Evolutionary conservation across 2,888 invertebrate species (phyloP).

Genomic region (Physocephala rufipes): DNA sequence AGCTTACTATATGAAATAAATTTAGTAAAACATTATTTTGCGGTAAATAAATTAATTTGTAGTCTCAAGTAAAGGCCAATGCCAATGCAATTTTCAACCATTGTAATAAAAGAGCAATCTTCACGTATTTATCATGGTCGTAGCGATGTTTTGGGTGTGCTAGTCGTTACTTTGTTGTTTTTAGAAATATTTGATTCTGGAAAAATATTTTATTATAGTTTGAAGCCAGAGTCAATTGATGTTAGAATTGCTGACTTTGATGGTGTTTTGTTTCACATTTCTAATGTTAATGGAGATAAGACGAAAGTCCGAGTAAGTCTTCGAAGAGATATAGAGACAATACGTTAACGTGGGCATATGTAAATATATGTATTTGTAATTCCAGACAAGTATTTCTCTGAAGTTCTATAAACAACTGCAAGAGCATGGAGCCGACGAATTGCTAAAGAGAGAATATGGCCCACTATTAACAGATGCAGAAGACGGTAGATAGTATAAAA

Average conservation of each 20-base stretch:
- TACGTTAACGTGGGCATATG: background rate
- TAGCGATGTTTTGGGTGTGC: no score
- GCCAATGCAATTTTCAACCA: no score
- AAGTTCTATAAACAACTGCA: constrained; percentile 99
- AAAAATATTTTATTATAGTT: constrained; percentile 47
- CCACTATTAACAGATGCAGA: constrained; percentile 83
- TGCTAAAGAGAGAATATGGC: constrained; percentile 93
- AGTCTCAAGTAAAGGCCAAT: no score
- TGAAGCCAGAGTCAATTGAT: constrained; percentile 95
- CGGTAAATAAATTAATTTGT: no score
- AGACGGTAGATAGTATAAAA: constrained; percentile 72
- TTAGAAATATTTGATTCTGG: no score
- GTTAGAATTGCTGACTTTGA: constrained; percentile 97
- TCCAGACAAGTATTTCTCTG: constrained; percentile 94
- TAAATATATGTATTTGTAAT: constrained; percentile 6
- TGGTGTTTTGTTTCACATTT: constrained; percentile 98
- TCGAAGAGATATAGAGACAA: background rate
- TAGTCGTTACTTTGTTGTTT: no score
- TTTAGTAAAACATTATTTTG: no score
- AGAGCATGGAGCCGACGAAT: constrained; percentile 97
- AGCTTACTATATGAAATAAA: no score
- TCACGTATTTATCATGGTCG: no score
- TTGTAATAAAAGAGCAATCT: no score
- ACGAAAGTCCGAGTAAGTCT: constrained; percentile 92
- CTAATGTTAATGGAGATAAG: constrained; percentile 95